These are phyloP conservation scores for Hydractinia symbiolongicarpus DNA, from an alignment of 30 jellyfish, hydroid and myxozoan genomes.

Conservation along the genomic window DNA sequence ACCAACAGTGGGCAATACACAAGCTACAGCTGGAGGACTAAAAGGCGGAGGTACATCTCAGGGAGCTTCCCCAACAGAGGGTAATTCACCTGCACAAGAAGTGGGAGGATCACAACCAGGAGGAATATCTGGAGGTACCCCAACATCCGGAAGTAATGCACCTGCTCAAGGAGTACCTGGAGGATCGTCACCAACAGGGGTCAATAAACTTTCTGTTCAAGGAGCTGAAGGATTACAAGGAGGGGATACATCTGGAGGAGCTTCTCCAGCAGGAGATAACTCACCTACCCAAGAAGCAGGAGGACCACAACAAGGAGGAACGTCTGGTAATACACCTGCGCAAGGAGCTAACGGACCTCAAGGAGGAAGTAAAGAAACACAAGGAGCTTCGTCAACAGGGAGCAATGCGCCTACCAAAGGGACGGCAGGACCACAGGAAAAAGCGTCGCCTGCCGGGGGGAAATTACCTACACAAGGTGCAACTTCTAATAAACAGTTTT, in stretches of 20 bases:
- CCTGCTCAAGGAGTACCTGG: not conserved
- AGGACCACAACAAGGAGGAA: not conserved
- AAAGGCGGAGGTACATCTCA: not conserved
- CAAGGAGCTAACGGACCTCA: not conserved
- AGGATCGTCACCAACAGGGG: not conserved
- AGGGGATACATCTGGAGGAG: too few relatives aligned
- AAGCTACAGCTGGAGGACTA: not conserved
- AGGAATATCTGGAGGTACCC: not conserved
- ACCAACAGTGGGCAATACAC: too few relatives aligned
- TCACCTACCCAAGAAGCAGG: not conserved
- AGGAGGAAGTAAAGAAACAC: not conserved
- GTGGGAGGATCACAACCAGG: not conserved
- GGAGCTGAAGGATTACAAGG: too few relatives aligned
- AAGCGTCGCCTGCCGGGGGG: constrained; percentile 3
- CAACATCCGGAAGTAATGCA: not conserved
- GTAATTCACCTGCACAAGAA: not conserved
- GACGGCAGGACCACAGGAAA: not conserved
- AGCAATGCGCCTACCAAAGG: not conserved
- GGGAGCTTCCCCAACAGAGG: not conserved
- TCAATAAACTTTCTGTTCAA: not conserved
- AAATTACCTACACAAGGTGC: not conserved
- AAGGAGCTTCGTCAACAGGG: not conserved
- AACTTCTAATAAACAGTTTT: too few relatives aligned
- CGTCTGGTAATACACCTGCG: not conserved
- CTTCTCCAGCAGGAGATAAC: not conserved